Percentiles rank a stretch among this genome's conserved stretches.
phyloP scores from a whole-genome alignment of 2,797 vertebrate genomes.

The Alcedo atthis region DNA sequence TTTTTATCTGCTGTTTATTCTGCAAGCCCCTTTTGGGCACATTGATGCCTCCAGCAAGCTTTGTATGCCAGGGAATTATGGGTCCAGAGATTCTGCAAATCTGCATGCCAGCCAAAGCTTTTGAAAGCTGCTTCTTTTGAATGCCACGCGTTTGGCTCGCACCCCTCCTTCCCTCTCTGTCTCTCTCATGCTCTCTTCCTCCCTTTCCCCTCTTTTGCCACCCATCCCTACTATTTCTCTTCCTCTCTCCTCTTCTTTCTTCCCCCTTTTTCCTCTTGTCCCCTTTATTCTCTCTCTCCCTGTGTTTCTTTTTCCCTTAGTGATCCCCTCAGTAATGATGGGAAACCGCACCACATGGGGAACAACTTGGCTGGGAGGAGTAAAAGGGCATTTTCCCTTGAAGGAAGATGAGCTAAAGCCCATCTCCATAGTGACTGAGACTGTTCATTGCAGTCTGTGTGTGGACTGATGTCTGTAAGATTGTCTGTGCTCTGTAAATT shows the following conservation, averaged over 20 bases:
- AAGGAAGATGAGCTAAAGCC: not conserved
- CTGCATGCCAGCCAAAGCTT: slow-evolving; percentile 71
- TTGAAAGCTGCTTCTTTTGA: slow-evolving; percentile 75
- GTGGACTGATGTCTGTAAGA: not conserved
- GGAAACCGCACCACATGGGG: not conserved
- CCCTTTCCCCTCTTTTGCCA: not conserved
- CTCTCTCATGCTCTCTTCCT: not conserved
- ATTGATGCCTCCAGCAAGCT: slow-evolving; percentile 69
- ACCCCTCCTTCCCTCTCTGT: slow-evolving; percentile 34
- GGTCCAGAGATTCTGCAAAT: slow-evolving; percentile 73
- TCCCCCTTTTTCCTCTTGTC: not conserved
- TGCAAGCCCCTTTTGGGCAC: slow-evolving; percentile 62
- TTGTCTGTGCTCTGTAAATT: not conserved
- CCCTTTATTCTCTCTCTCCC: not conserved
- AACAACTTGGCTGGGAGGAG: not conserved
- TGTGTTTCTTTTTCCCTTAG: not conserved
- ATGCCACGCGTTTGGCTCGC: slow-evolving; percentile 66
- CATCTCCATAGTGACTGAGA: not conserved
- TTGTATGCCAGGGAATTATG: slow-evolving; percentile 72
- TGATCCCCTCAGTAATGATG: not conserved
- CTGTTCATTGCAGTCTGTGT: not conserved
- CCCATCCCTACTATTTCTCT: not conserved
- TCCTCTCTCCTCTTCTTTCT: not conserved
- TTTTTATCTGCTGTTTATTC: slow-evolving; percentile 66
- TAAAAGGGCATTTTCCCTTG: not conserved